Evolutionary conservation across 2,888 invertebrate genomes (phyloP), one percentile per base, ranked within the genome.

Genomic region (Trichacis sp.): DNA sequence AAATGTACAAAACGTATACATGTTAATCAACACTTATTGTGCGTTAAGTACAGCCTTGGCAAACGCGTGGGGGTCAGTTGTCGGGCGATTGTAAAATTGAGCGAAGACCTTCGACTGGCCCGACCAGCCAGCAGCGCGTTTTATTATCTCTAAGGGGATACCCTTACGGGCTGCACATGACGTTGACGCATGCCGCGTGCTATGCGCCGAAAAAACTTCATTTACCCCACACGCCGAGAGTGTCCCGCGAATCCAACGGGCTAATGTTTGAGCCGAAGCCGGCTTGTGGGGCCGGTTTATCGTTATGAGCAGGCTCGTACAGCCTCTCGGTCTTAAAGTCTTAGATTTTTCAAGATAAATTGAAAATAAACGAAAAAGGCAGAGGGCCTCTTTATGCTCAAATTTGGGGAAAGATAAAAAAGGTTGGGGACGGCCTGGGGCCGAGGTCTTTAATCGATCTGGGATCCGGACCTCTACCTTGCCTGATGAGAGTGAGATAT

Each of bases 381-480:
- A 70, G 33, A 70, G 33, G 11, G 18, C 30, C 19, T 14, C 43
- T 8, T 58, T 14, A 1, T 55, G 43, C 2, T 3, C 3, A 1
- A 53, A 66, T 1, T 20, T 15, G 1, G 66, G 49, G 1, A 66
- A 43, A 3, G n/a, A 1, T 15, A 59, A 14, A 5, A 55, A 29
- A 0, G 62, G 62, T 19, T 66, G 59, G 0, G 18, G 11, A 11
- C 51, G 30, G 4, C 55, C 47, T 9, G 47, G 46, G 1, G 14
- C 55, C 2, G 47, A 46, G 20, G 19, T 46, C 12, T 46, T 46
- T 11, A 46, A 2, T 11, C 46, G 46, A 46, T 46, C 18, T n/a
- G 40, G 51, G 20, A 51, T 62, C 33, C 12, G 20, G 9, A 66
- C 68, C 4, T 65, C 40, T 24, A 30, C 49, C 8, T 50, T 43